These are phyloP conservation scores for Perizoma affinitatum DNA, from an alignment of 2,888 invertebrate species.

Conservation along the genomic window DNA sequence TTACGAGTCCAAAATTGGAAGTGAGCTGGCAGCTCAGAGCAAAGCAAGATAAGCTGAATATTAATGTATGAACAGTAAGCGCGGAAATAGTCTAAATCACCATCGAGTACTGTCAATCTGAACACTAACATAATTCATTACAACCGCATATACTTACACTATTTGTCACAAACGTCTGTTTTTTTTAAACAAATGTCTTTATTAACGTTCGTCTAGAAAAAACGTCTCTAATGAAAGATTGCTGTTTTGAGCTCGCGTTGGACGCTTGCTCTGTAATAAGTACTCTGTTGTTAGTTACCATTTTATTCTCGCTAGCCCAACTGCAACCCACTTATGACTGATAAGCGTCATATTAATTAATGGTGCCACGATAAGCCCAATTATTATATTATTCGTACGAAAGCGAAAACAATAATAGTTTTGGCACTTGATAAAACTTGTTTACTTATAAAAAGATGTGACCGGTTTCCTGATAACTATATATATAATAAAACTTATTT, in stretches of 20 bases:
- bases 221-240: no score
- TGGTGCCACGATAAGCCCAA: conserved; percentile 67
- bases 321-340: conserved; percentile 56
- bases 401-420: conserved; percentile 66
- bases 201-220: no score
- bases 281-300: no score
- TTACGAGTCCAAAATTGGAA: conserved; percentile 12
- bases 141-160: no score
- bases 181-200: no score
- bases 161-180: no score
- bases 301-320: conserved; percentile 39
- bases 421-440: conserved; percentile 54
- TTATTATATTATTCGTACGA: conserved; percentile 51
- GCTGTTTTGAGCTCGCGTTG: no score
- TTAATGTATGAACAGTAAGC: no score
- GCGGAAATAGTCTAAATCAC: no score
- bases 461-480: conserved; percentile 50
- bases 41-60: background rate
- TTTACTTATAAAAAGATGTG: conserved; percentile 51
- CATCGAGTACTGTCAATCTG: no score
- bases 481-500: conserved; percentile 21
- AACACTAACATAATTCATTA: no score
- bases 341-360: conserved; percentile 72
- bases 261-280: no score
- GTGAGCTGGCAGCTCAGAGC: background rate